Evolutionary conservation across 2,797 vertebrate species (phyloP), one percentile per base, ranked within the genome.

Genomic region (Galaxias olidus): DNA sequence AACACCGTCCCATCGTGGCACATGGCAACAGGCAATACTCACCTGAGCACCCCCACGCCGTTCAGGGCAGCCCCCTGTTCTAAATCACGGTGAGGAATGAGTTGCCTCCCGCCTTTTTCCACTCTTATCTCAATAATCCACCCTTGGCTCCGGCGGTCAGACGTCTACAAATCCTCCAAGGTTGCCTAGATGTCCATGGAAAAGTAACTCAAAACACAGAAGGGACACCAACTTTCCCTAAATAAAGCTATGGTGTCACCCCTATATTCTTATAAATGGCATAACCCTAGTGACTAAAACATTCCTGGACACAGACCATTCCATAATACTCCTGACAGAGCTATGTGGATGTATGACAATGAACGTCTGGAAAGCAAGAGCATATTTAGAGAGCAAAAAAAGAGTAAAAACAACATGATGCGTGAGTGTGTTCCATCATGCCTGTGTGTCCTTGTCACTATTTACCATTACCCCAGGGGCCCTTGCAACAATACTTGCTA

Each of bases 281-380:
- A 41, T 50, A 12, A 41, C 41, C 47, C 47, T 42, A 17, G 47
- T 41, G 59, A 60, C 57, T 10, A 20, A 18, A 44, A 51, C 30
- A 9, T 66, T 66, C 64, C 56, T 59, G 20, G 19, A 47, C 10
- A 40, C 40, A 42, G 30, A 30, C 30, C 48, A 15, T 9, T 49
- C 18, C 53, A 58, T 42, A 41, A 60, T 12, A 18, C 40, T 41
- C 63, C 57, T 65, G 43, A 60, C 12, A 59, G 40, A 42, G 60
- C 41, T 40, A 8, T 63, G n/a, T 19, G 48, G 40, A 19, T 12
- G 19, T 10, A 67, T 53, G 65, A 60, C 49, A 59, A 53, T 59
- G 52, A 45, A 42, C 49, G 19, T 19, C 8, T 53, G 42, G 49
- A 67, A 67, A 53, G 47, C 50, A 4, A 20, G 4, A 4, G 45